Evolutionary conservation across 2,888 invertebrate genomes (phyloP).

Genomic region (Melinaea marsaeus): DNA sequence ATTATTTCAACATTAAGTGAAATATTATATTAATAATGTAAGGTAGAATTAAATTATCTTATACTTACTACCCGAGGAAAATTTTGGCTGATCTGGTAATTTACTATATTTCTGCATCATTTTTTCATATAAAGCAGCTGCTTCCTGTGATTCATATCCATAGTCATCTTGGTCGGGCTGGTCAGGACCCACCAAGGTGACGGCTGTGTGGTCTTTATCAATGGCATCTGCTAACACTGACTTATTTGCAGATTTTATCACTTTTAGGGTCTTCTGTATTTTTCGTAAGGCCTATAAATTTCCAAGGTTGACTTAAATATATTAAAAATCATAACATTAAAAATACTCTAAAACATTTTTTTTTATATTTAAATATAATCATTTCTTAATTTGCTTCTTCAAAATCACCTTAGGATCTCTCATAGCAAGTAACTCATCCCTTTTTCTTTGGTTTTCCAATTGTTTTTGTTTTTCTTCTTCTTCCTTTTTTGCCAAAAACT

Average conservation of each 20-base stretch:
- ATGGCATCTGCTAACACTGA: constrained; percentile 90
- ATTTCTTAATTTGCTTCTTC: background rate
- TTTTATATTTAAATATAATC: background rate
- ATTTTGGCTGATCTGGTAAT: constrained; percentile 84
- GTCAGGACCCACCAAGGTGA: constrained; percentile 84
- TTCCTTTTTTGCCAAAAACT: constrained; percentile 89
- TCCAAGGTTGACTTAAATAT: background rate
- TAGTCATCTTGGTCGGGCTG: constrained; percentile 95
- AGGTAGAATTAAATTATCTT: background rate
- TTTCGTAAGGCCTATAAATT: constrained; percentile 78
- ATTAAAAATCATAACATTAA: background rate
- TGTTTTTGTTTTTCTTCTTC: constrained; percentile 85
- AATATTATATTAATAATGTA: constrained; percentile 11
- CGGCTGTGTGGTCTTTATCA: constrained; percentile 85
- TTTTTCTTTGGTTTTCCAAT: constrained; percentile 80
- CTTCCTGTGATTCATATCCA: constrained; percentile 91
- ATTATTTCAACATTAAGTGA: background rate
- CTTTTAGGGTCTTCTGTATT: constrained; percentile 88
- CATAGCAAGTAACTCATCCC: constrained; percentile 80
- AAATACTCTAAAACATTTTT: too few species aligned
- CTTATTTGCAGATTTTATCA: constrained; percentile 93
- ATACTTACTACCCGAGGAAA: constrained; percentile 70
- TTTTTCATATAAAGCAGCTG: constrained; percentile 88
- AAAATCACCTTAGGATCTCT: constrained; percentile 79
- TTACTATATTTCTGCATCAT: constrained; percentile 90